These are phyloP conservation scores for Adineta ricciae DNA, from an alignment of 2,888 invertebrate species.

Conservation along the genomic window DNA sequence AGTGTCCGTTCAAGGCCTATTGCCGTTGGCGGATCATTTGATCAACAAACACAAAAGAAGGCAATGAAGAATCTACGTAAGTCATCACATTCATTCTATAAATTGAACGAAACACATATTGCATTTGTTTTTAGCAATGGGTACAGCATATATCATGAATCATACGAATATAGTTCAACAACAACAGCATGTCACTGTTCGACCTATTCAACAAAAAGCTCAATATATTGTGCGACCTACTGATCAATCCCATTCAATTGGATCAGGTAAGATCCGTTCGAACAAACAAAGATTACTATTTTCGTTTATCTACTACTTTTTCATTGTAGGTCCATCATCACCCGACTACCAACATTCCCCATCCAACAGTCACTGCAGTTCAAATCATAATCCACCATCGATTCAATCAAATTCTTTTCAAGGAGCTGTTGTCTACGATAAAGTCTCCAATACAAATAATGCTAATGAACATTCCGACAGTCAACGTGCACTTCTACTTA, in stretches of 20 bases:
- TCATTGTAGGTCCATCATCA: conserved; percentile 6
- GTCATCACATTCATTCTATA: not conserved
- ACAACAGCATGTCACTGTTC: not conserved
- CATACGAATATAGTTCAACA: not conserved
- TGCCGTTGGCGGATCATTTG: not conserved
- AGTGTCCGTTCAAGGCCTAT: conserved; percentile 7
- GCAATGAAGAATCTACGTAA: not conserved
- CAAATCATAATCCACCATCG: not conserved
- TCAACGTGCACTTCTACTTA: not conserved
- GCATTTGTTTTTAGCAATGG: not conserved
- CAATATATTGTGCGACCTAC: conserved; percentile 14
- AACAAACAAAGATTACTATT: not conserved
- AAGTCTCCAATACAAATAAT: not conserved
- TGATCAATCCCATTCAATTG: not conserved
- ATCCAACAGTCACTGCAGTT: not conserved
- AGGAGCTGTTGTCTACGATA: not conserved
- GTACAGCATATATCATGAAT: conserved; percentile 3
- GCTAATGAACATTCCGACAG: not conserved
- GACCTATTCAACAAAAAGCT: conserved; percentile 19
- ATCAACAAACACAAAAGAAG: not conserved
- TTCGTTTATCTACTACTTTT: too few relatives aligned
- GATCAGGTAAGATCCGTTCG: not conserved
- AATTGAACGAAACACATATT: not conserved
- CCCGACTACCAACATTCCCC: conserved; percentile 15
- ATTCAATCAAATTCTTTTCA: not conserved